These are phyloP conservation scores for Agrochola lota DNA, from an alignment of 2,888 invertebrate species.

Conservation along the genomic window DNA sequence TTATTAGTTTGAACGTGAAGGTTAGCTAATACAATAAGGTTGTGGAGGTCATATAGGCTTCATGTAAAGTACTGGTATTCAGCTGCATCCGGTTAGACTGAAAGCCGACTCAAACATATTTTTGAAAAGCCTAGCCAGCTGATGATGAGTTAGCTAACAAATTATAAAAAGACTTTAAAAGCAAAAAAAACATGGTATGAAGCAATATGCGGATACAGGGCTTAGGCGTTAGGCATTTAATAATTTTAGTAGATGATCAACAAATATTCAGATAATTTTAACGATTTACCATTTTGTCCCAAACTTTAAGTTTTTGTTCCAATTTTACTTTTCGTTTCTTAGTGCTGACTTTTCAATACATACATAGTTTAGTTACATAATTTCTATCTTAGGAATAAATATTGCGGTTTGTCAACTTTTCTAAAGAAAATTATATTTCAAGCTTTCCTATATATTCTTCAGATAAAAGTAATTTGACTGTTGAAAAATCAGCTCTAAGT, in stretches of 20 bases:
- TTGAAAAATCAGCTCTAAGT: too few species aligned
- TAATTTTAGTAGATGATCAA: conserved; percentile 26
- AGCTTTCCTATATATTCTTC: not conserved
- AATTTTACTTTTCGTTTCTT: not conserved
- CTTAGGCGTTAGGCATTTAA: conserved; percentile 54
- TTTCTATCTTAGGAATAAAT: not conserved
- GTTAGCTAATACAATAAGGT: too few species aligned
- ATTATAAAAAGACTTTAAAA: not conserved
- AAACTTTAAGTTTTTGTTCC: not conserved
- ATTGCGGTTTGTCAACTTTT: not conserved
- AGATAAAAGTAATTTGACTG: too few species aligned
- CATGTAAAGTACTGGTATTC: too few species aligned
- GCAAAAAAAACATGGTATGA: not conserved
- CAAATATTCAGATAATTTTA: not conserved
- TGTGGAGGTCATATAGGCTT: too few species aligned
- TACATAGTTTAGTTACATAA: too few species aligned
- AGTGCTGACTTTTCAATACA: not conserved
- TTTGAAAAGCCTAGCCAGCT: too few species aligned
- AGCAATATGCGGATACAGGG: not conserved
- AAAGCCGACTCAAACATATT: too few species aligned
- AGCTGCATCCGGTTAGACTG: too few species aligned
- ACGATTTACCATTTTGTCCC: not conserved
- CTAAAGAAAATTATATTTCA: not conserved
- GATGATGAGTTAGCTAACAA: not conserved
- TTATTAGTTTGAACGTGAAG: not conserved